A percentile compares a stretch with the other conserved stretches of the same genome.
phyloP scores from a whole-genome alignment of 2,113 vertebrate species.

The Phylloscopus whistleri region DNA sequence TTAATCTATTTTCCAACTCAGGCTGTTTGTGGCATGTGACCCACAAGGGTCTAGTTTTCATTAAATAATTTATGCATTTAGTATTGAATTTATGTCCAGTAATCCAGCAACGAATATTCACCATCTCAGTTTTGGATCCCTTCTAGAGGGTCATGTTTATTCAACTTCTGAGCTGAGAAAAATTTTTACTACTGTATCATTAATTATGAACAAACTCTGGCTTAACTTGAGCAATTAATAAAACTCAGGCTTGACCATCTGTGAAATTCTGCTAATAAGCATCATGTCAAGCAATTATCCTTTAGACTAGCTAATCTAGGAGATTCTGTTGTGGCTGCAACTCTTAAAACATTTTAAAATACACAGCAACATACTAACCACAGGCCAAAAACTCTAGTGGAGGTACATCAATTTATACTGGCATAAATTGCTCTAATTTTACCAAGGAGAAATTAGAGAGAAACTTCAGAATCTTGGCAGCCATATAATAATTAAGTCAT shows the following conservation, averaged over 20 bases:
- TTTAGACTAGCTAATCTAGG: conserved; percentile 26
- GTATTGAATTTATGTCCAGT: conserved; percentile 16
- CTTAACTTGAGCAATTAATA: conserved; percentile 65
- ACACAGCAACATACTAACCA: neutral
- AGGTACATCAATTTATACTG: neutral
- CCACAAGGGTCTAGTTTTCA: neutral
- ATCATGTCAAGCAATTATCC: conserved; percentile 30
- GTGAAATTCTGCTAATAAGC: conserved; percentile 52
- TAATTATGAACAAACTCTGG: conserved; percentile 67
- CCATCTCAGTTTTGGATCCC: conserved; percentile 37
- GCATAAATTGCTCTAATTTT: neutral
- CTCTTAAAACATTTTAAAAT: conserved; percentile 34
- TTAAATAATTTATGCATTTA: conserved; percentile 33
- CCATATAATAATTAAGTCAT: neutral
- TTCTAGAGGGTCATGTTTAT: conserved; percentile 62
- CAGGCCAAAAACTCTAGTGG: neutral
- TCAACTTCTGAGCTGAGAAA: conserved; percentile 61
- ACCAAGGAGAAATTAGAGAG: neutral
- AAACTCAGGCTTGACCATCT: conserved; percentile 61
- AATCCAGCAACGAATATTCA: conserved; percentile 66
- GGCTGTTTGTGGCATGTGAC: neutral
- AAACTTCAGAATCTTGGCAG: neutral
- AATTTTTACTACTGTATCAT: conserved; percentile 38
- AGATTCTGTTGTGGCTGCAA: conserved; percentile 27
- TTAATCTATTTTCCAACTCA: neutral